Conservation (phyloP, 2,797 vertebrate species). For the Thaleichthys pacificus region DNA sequence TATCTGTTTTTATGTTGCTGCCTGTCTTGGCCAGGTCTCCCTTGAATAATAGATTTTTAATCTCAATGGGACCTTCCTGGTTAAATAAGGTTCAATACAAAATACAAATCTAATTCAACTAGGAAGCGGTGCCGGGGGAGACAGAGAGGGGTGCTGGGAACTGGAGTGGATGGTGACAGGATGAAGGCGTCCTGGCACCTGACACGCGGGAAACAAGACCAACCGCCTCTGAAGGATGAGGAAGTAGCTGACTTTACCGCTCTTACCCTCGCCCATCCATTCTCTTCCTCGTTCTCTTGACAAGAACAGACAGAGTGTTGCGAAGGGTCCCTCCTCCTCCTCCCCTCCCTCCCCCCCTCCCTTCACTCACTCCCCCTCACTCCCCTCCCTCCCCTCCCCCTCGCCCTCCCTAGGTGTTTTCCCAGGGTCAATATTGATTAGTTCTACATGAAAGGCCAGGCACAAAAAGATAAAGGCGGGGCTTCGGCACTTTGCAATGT, state of each 20-base stretch:
- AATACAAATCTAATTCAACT: no score
- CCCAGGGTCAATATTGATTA: constrained; percentile 59
- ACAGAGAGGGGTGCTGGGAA: no score
- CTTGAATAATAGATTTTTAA: no score
- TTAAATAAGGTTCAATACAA: no score
- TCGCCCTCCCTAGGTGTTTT: constrained; percentile 31
- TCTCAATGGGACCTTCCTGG: no score
- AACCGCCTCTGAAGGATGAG: background rate
- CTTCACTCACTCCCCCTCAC: no score
- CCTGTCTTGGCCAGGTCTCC: no score
- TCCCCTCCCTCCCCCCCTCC: no score
- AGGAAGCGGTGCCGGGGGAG: no score
- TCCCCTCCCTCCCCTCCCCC: constrained; percentile 18
- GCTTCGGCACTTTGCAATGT: constrained; percentile 33
- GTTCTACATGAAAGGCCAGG: constrained; percentile 46
- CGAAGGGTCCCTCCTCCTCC: constrained; percentile 50
- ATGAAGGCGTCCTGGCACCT: no score
- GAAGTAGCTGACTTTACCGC: background rate
- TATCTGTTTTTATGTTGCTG: no score
- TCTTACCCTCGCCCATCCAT: background rate
- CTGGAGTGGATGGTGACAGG: no score
- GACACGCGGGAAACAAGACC: background rate
- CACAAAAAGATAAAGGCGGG: constrained; percentile 26
- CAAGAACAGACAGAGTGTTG: constrained; percentile 1
- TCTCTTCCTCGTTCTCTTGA: constrained; percentile 16